Conservation (phyloP, 2,888 invertebrate genomes). For the Drosophila subquinaria region DNA sequence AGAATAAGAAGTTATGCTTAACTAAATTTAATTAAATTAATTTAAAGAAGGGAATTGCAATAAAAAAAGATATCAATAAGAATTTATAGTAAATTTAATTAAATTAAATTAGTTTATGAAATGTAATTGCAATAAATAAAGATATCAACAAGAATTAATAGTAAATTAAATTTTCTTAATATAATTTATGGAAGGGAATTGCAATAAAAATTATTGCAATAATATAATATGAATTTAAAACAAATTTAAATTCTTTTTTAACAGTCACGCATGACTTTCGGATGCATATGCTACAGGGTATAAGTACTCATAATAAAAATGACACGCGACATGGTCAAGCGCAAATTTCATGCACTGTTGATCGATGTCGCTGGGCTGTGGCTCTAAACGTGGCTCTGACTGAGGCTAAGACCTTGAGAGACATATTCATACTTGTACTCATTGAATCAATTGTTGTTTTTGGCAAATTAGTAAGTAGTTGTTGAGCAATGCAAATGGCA, state of each 20-base stretch:
- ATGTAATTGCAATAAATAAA: too few species aligned
- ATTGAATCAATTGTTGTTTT: constrained; percentile 61
- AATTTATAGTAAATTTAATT: too few species aligned
- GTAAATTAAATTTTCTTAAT: too few species aligned
- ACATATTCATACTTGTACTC: constrained; percentile 47
- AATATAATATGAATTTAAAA: background rate
- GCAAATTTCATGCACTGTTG: constrained; percentile 72
- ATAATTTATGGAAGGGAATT: too few species aligned
- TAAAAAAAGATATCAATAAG: too few species aligned
- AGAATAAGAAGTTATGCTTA: too few species aligned
- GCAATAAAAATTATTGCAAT: too few species aligned
- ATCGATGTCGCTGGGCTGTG: constrained; percentile 58
- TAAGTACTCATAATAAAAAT: constrained; percentile 40
- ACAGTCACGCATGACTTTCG: background rate
- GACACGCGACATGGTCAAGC: constrained; percentile 68
- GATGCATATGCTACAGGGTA: constrained; percentile 34
- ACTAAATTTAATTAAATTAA: too few species aligned
- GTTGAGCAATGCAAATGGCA: constrained; percentile 52
- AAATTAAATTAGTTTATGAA: too few species aligned
- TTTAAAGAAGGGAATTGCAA: too few species aligned
- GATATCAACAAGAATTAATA: too few species aligned
- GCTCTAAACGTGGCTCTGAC: constrained; percentile 29
- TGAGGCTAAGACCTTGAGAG: constrained; percentile 55
- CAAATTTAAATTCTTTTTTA: background rate
- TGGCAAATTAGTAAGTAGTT: constrained; percentile 61